phyloP scores from a whole-genome alignment of 2,797 vertebrate species.

The Manis crassicaudata region DNA sequence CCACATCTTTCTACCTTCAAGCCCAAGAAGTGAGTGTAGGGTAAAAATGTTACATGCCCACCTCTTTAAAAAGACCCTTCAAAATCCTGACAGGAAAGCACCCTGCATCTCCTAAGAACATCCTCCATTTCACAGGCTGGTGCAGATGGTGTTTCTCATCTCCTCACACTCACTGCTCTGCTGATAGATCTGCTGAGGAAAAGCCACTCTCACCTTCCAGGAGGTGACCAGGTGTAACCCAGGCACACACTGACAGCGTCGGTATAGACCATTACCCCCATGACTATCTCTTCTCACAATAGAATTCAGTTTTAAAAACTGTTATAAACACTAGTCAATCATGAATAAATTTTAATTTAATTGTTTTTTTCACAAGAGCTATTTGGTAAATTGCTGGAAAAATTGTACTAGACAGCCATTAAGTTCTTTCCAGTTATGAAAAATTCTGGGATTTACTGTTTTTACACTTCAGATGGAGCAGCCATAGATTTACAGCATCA shows the following conservation, averaged over 20 bases:
- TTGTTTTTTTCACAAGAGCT: not conserved
- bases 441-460: not conserved
- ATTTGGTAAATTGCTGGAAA: not conserved
- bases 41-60: not conserved
- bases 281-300: not conserved
- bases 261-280: accelerated
- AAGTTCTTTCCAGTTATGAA: not conserved
- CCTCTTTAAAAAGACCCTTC: no score
- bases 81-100: not conserved
- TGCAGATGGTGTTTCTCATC: not conserved
- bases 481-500: accelerated
- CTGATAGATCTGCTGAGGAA: not conserved
- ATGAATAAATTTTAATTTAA: not conserved
- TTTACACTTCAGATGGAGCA: not conserved
- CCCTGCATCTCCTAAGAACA: not conserved
- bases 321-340: no score
- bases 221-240: accelerated
- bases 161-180: not conserved
- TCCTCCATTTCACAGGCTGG: not conserved
- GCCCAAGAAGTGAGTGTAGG: not conserved
- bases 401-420: not conserved
- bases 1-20: not conserved
- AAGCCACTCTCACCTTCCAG: no score
- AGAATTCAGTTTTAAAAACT: not conserved
- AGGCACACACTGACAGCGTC: not conserved